Percentiles rank a stretch among this genome's conserved stretches.
phyloP scores from a whole-genome alignment of 2,797 vertebrate genomes.

The Prionace glauca region DNA sequence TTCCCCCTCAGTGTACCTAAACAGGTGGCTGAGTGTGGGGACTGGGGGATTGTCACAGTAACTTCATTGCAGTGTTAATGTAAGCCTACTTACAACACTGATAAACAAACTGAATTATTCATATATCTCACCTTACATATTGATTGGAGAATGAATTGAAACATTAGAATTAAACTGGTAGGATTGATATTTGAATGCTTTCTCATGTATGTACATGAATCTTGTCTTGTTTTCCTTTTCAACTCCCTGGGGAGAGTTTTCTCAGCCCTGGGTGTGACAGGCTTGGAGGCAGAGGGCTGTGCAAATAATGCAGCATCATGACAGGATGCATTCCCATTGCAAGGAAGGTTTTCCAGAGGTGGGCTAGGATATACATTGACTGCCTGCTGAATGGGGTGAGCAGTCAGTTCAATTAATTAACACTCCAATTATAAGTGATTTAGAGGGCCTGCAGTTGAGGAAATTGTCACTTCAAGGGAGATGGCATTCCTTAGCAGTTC shows the following conservation, averaged over 20 bases:
- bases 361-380: neutral
- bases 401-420: neutral
- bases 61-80: no score
- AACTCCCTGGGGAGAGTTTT: neutral
- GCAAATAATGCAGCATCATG: neutral
- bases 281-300: neutral
- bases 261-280: neutral
- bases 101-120: neutral
- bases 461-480: no score
- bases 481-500: neutral
- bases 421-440: neutral
- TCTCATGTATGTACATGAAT: neutral
- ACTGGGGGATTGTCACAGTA: no score
- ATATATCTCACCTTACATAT: neutral
- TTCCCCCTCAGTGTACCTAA: no score
- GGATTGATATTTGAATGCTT: neutral
- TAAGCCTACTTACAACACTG: no score
- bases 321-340: neutral
- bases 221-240: neutral
- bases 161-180: neutral
- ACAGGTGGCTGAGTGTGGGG: no score
- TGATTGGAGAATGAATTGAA: neutral
- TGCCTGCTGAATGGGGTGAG: neutral
- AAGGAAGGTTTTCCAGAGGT: neutral
- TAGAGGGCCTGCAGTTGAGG: neutral